Conservation (phyloP, 2,888 invertebrate genomes). For the Ormyrus labotus region DNA sequence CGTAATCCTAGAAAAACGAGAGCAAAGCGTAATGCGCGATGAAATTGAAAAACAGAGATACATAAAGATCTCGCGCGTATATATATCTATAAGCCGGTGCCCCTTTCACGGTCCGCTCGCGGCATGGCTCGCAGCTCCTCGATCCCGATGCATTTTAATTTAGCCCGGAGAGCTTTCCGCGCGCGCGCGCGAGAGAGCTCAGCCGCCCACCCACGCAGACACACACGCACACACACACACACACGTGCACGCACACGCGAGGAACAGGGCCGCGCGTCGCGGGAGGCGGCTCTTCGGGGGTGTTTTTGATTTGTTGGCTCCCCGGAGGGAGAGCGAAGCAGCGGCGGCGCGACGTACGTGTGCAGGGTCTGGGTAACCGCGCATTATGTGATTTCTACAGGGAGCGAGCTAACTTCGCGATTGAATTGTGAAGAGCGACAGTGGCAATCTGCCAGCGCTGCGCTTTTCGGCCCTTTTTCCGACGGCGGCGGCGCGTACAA, state of each 20-base stretch:
- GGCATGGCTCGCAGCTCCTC: background rate
- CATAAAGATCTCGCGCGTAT: background rate
- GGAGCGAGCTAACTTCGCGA: constrained; percentile 73
- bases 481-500: background rate
- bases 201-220: background rate
- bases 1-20: background rate
- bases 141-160: constrained; percentile 67
- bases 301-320: constrained; percentile 73
- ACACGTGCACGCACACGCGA: background rate
- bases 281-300: constrained; percentile 67
- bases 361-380: constrained; percentile 69
- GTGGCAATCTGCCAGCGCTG: constrained; percentile 71
- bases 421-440: constrained; percentile 74
- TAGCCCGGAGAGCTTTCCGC: constrained; percentile 53
- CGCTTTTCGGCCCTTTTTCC: background rate
- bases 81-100: background rate
- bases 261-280: constrained; percentile 52
- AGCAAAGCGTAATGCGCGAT: background rate
- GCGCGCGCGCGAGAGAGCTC: constrained; percentile 32
- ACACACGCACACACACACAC: background rate
- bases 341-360: background rate
- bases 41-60: constrained; percentile 32
- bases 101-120: constrained; percentile 13
- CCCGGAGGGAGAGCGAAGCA: constrained; percentile 47
- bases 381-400: constrained; percentile 75